phyloP scores from a whole-genome alignment of 2,797 vertebrate genomes.

The Gephyroberyx darwinii region DNA sequence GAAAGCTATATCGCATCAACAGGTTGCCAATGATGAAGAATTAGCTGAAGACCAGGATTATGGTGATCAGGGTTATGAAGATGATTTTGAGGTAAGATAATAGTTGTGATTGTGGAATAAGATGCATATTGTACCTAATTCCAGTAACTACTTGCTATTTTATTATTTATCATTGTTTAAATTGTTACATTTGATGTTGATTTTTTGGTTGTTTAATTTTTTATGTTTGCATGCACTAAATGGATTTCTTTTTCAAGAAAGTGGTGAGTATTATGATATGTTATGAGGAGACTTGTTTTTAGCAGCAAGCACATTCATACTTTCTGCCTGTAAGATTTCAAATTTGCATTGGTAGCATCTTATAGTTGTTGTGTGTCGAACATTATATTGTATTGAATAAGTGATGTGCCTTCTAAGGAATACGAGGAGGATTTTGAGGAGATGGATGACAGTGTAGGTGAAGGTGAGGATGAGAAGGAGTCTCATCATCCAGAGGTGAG shows the following conservation, averaged over 20 bases:
- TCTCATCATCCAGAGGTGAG: constrained; percentile 17
- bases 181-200: constrained; percentile 7
- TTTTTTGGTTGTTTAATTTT: constrained; percentile 8
- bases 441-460: constrained; percentile 69
- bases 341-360: neutral
- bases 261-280: constrained; percentile 67
- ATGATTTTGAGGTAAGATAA: constrained; percentile 92
- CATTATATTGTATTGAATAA: neutral
- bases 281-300: neutral
- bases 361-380: neutral
- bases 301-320: neutral
- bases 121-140: neutral
- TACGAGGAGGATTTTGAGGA: constrained; percentile 97
- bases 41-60: constrained; percentile 56
- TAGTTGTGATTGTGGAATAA: neutral
- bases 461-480: constrained; percentile 53
- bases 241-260: constrained; percentile 71
- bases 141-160: neutral
- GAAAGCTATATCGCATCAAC: constrained; percentile 45
- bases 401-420: constrained; percentile 79
- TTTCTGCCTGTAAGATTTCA: constrained; percentile 2
- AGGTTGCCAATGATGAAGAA: constrained; percentile 72
- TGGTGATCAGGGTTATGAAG: constrained; percentile 84
- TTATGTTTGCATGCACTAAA: constrained; percentile 68
- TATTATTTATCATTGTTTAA: neutral